phyloP scores from a whole-genome alignment of 1,140 invertebrate species.

The Pomphorhynchus laevis region DNA sequence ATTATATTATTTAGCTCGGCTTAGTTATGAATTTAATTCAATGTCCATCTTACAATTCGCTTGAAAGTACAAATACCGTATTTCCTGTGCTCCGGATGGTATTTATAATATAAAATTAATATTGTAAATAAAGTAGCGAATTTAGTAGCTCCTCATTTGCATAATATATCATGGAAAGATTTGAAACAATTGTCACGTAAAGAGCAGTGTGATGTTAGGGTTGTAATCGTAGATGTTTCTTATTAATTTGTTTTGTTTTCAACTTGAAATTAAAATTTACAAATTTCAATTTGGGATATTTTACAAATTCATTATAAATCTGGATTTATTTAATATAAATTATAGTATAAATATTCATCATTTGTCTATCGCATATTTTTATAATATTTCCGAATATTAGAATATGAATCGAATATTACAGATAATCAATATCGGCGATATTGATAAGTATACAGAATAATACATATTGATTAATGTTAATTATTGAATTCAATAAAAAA shows the following conservation, averaged over 20 bases:
- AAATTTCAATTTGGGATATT: too few species aligned
- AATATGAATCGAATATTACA: too few species aligned
- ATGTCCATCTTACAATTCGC: slow-evolving; percentile 57
- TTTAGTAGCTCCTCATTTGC: slow-evolving; percentile 53
- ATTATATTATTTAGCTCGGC: slow-evolving; percentile 29
- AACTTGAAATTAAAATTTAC: too few species aligned
- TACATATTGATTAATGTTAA: too few species aligned
- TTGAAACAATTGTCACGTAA: slow-evolving; percentile 86
- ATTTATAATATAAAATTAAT: slow-evolving; percentile 12
- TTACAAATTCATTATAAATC: too few species aligned
- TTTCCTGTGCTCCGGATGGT: slow-evolving; percentile 82
- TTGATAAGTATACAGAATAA: too few species aligned
- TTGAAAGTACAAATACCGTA: slow-evolving; percentile 58
- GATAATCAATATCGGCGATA: too few species aligned
- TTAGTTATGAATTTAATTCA: slow-evolving; percentile 97
- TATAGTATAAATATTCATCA: too few species aligned
- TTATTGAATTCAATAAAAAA: too few species aligned
- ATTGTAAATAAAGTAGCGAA: slow-evolving; percentile 6
- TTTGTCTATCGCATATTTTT: too few species aligned
- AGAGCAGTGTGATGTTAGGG: slow-evolving; percentile 67
- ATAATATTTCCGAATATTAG: too few species aligned
- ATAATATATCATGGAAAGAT: slow-evolving; percentile 97
- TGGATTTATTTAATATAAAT: too few species aligned
- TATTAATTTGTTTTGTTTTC: slow-evolving; percentile 10
- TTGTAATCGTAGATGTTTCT: slow-evolving; percentile 3